These are phyloP conservation scores for Idaea biselata DNA, from an alignment of 2,888 invertebrate species.

Conservation along the genomic window DNA sequence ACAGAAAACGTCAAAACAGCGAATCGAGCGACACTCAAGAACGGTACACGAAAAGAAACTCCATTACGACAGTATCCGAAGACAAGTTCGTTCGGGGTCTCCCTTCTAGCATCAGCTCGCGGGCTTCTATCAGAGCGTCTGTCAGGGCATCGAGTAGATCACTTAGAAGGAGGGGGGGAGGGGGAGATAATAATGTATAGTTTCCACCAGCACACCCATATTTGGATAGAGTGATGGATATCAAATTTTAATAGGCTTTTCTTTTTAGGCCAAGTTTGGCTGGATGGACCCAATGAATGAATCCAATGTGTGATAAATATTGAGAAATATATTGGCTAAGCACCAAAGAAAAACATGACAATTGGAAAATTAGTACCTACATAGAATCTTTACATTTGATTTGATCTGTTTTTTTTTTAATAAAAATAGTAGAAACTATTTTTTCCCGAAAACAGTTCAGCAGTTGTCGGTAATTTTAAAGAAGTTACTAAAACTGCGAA, in stretches of 20 bases:
- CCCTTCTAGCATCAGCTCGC: conserved; percentile 57
- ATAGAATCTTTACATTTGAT: neutral
- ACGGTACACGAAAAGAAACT: conserved; percentile 50
- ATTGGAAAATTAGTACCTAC: neutral
- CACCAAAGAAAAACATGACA: neutral
- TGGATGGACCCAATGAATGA: neutral
- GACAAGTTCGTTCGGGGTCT: conserved; percentile 58
- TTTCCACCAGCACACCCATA: neutral
- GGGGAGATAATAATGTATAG: neutral
- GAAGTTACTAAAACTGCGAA: no score
- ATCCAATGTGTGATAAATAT: neutral
- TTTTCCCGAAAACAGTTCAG: no score
- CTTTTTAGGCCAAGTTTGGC: no score
- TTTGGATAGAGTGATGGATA: no score
- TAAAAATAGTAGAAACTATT: no score
- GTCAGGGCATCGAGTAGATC: conserved; percentile 47
- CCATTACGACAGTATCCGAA: conserved; percentile 36
- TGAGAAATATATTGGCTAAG: neutral
- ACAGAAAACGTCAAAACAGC: conserved; percentile 47
- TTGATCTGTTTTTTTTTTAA: no score
- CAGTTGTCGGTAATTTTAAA: no score
- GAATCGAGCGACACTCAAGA: conserved; percentile 47
- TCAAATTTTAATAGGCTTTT: no score
- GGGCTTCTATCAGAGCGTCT: conserved; percentile 67
- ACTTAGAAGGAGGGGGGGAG: neutral